Evolutionary conservation across 2,797 vertebrate species (phyloP).

Genomic region (Xenentodon cancila): DNA sequence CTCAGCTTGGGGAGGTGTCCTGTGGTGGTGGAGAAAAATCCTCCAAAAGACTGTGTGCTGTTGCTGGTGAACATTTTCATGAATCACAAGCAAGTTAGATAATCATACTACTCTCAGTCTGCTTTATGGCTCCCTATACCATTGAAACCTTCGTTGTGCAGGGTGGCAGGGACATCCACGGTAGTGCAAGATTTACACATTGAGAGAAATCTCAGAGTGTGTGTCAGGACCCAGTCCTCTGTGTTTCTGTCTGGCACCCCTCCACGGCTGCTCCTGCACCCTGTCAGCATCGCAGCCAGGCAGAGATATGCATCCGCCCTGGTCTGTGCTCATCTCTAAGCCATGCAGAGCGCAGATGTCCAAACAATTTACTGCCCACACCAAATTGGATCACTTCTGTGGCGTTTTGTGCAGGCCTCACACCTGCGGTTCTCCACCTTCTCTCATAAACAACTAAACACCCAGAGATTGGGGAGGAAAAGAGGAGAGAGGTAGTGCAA

Average conservation of each 20-base stretch:
- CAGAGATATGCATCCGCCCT: constrained; percentile 59
- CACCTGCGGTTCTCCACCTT: constrained; percentile 74
- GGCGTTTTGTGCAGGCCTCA: constrained; percentile 63
- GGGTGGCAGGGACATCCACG: constrained; percentile 34
- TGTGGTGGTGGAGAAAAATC: constrained; percentile 54
- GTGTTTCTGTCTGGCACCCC: constrained; percentile 36
- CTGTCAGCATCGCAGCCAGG: constrained; percentile 67
- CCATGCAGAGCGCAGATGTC: constrained; percentile 60
- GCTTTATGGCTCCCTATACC: constrained; percentile 5
- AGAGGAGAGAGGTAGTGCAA: constrained; percentile 17
- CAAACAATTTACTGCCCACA: constrained; percentile 77
- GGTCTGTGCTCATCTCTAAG: constrained; percentile 51
- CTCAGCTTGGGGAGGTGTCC: constrained; percentile 52
- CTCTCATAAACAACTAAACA: constrained; percentile 70
- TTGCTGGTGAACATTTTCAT: constrained; percentile 33
- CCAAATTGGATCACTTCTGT: constrained; percentile 79
- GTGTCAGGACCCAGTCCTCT: constrained; percentile 28
- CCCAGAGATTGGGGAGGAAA: constrained; percentile 43
- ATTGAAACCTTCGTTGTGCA: constrained; percentile 41
- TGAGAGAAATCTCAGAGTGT: constrained; percentile 28
- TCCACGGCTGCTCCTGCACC: constrained; percentile 48
- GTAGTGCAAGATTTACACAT: constrained; percentile 46
- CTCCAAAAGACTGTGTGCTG: constrained; percentile 42
- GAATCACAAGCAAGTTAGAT: constrained; percentile 25
- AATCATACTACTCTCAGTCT: constrained; percentile 11